Percentiles rank a stretch among this genome's conserved stretches.
These are phyloP conservation scores for Steinernema hermaphroditum DNA, from an alignment of 2,888 invertebrate genomes.

Conservation along the genomic window DNA sequence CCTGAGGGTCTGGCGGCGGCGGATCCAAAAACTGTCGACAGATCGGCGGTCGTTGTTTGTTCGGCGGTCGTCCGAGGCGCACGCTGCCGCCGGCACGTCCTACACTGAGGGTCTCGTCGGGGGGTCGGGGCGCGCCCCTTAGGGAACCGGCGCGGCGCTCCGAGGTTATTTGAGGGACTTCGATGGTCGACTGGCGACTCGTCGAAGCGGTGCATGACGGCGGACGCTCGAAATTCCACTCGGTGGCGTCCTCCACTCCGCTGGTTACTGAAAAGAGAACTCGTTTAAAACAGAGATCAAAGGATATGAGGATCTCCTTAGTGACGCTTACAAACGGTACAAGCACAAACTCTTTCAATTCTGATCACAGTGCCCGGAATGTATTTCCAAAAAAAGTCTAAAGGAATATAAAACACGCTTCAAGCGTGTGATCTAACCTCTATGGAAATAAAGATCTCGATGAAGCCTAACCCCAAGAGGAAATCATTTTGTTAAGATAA, in stretches of 20 bases:
- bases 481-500: too few relatives aligned
- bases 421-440: too few relatives aligned
- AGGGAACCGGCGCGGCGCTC: slow-evolving; percentile 2
- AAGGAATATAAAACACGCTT: too few relatives aligned
- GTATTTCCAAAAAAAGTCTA: too few relatives aligned
- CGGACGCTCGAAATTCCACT: slow-evolving; percentile 50
- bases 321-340: too few relatives aligned
- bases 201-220: slow-evolving; percentile 20
- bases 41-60: slow-evolving; percentile 35
- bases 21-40: slow-evolving; percentile 20
- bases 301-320: too few relatives aligned
- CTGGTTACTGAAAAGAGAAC: slow-evolving; percentile 38
- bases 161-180: background rate
- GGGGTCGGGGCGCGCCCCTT: background rate
- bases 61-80: slow-evolving; percentile 11
- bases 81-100: slow-evolving; percentile 29
- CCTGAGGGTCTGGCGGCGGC: slow-evolving; percentile 39
- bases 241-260: slow-evolving; percentile 45
- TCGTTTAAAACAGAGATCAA: background rate
- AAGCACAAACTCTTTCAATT: too few relatives aligned
- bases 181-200: slow-evolving; percentile 17
- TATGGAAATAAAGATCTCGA: too few relatives aligned
- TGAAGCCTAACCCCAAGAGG: too few relatives aligned
- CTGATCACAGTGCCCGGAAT: too few relatives aligned
- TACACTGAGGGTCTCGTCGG: background rate